A percentile compares a stretch with the other conserved stretches of the same genome.
Conservation (phyloP, 2,888 invertebrate genomes). For the Hemithea aestivaria region DNA sequence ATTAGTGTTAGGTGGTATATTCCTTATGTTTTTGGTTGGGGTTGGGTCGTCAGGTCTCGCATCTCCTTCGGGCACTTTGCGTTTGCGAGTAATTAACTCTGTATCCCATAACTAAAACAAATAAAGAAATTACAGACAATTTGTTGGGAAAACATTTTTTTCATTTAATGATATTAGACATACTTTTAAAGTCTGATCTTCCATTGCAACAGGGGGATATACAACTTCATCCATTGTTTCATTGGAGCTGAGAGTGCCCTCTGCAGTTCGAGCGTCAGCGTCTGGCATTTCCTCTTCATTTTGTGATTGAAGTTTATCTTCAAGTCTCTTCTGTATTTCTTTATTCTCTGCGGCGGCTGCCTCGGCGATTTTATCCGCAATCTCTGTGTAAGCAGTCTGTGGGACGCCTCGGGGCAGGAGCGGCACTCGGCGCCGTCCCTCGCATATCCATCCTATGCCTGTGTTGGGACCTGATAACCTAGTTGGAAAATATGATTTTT, state of each 20-base stretch:
- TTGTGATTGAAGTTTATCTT: conserved; percentile 57
- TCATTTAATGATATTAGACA: no score
- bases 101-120: conserved; percentile 65
- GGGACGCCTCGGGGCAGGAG: conserved; percentile 90
- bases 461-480: conserved; percentile 84
- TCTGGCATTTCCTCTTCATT: conserved; percentile 54
- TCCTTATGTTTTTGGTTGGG: conserved; percentile 66
- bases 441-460: conserved; percentile 89
- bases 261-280: conserved; percentile 54
- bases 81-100: conserved; percentile 64
- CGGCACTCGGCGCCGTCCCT: conserved; percentile 91
- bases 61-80: conserved; percentile 61
- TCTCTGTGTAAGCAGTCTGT: conserved; percentile 89
- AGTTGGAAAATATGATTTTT: conserved; percentile 14
- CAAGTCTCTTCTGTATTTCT: conserved; percentile 57
- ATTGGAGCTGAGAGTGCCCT: conserved; percentile 41
- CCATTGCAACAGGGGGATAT: conserved; percentile 67
- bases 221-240: conserved; percentile 52
- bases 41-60: conserved; percentile 52
- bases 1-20: conserved; percentile 62
- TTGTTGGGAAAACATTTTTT: no score
- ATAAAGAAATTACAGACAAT: not conserved
- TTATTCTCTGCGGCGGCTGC: conserved; percentile 59
- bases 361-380: conserved; percentile 88
- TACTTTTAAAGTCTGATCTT: conserved; percentile 66